Evolutionary conservation across 2,113 vertebrate species (phyloP), one percentile per base, ranked within the genome.

Genomic region (Tympanuchus pallidicinctus): DNA sequence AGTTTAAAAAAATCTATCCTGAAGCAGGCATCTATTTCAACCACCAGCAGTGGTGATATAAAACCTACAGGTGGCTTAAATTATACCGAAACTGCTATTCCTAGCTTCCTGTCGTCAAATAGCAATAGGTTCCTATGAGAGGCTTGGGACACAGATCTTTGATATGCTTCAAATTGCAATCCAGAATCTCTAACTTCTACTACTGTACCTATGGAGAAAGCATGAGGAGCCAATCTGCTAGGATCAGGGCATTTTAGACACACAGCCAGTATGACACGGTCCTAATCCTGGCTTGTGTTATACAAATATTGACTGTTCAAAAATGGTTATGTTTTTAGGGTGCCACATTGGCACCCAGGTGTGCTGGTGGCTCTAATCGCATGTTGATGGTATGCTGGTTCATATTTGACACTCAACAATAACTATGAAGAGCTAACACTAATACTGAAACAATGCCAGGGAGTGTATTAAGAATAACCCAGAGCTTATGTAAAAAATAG

Each of bases 141-240:
- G 5, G 30, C 34, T 15, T 42, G 30, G 16, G 40, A 66, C 16
- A 66, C 32, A 3, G 42, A 2, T 48, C 54, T 45, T 10, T 48
- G 18, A 13, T 1, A 0, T 13, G 21, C 63, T 83, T 83, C 20
- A 56, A 83, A 25, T 5, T 32, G 73, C 0, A 0, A 14, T 67
- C 27, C 43, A 21, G 11, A 77, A 71, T 12, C 1, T 2, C 21
- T 71, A 66, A 74, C 9, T 66, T 66, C 8, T 79, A 14, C 25
- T 77, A 16, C 54, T 73, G 27, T 76, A 18, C 15, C 24, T 52
- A 36, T n/a, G 8, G 22, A 65, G 25, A 66, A 13, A 59, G 24
- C 20, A 27, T 1, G 1, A 76, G 42, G 10, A 76, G 1, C 4
- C 50, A 4, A 22, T 10, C 18, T 73, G 22, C 19, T 48, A 20